Evolutionary conservation across 1,140 invertebrate genomes (phyloP).

Genomic region (Trichonephila clavata): DNA sequence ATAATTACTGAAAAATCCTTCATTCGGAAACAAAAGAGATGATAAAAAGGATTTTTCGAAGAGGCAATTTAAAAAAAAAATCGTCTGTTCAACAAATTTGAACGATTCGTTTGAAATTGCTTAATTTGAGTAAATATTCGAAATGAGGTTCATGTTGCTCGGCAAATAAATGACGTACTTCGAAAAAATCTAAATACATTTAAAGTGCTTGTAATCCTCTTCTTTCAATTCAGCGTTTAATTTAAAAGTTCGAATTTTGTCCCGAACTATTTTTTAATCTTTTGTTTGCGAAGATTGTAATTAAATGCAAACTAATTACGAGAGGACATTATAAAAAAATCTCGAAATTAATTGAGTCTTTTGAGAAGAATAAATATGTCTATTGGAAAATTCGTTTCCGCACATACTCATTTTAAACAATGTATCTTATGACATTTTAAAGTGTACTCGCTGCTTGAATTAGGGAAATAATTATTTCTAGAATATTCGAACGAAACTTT

Average conservation of each 20-base stretch:
- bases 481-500: no score
- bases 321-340: neutral
- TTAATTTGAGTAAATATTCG: neutral
- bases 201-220: neutral
- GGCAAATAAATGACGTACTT: neutral
- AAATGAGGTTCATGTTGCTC: neutral
- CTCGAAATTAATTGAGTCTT: neutral
- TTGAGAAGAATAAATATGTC: neutral
- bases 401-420: no score
- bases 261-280: neutral
- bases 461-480: no score
- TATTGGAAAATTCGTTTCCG: neutral
- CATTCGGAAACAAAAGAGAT: constrained; percentile 8
- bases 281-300: neutral
- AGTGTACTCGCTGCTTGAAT: no score
- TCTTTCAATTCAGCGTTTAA: neutral
- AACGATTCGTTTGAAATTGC: neutral
- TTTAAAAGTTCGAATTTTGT: neutral
- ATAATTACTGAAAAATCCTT: constrained; percentile 27
- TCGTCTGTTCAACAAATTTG: neutral
- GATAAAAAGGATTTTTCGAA: neutral
- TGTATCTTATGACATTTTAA: no score
- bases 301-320: constrained; percentile 34
- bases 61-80: neutral
- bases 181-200: neutral